Conservation (phyloP, 2,888 invertebrate species). For the Leucophenga maculata region DNA sequence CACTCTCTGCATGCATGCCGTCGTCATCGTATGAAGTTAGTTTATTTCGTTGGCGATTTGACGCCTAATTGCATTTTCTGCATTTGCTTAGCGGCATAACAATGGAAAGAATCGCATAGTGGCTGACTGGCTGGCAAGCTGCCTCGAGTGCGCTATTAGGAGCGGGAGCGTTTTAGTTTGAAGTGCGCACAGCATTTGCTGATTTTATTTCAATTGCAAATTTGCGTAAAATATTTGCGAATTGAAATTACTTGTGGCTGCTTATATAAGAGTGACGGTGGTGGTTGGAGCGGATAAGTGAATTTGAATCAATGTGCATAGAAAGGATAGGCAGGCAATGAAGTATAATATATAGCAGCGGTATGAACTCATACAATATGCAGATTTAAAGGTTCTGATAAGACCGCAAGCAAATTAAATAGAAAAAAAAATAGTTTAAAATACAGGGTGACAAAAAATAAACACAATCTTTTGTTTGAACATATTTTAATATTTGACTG, state of each 20-base stretch:
- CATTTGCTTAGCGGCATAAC: slow-evolving; percentile 22
- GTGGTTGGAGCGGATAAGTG: too few relatives aligned
- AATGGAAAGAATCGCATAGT: neutral
- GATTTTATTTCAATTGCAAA: slow-evolving; percentile 10
- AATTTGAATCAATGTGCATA: too few relatives aligned
- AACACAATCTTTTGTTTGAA: too few relatives aligned
- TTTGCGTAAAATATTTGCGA: slow-evolving; percentile 6
- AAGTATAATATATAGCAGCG: too few relatives aligned
- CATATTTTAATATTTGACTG: too few relatives aligned
- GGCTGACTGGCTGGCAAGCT: neutral
- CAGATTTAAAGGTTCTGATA: too few relatives aligned
- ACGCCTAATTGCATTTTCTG: slow-evolving; percentile 58
- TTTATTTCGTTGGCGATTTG: slow-evolving; percentile 46
- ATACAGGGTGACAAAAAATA: too few relatives aligned
- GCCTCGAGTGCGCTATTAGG: neutral
- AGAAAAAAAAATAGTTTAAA: too few relatives aligned
- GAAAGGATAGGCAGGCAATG: too few relatives aligned
- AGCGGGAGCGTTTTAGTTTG: neutral
- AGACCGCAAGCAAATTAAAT: too few relatives aligned
- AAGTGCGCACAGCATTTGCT: too few relatives aligned
- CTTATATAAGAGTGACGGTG: slow-evolving; percentile 8
- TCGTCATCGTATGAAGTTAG: slow-evolving; percentile 35
- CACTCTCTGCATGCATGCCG: neutral
- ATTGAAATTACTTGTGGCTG: slow-evolving; percentile 11
- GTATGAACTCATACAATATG: too few relatives aligned